Evolutionary conservation across 2,797 vertebrate genomes (phyloP).

Genomic region (Orientallactaga sibirica): DNA sequence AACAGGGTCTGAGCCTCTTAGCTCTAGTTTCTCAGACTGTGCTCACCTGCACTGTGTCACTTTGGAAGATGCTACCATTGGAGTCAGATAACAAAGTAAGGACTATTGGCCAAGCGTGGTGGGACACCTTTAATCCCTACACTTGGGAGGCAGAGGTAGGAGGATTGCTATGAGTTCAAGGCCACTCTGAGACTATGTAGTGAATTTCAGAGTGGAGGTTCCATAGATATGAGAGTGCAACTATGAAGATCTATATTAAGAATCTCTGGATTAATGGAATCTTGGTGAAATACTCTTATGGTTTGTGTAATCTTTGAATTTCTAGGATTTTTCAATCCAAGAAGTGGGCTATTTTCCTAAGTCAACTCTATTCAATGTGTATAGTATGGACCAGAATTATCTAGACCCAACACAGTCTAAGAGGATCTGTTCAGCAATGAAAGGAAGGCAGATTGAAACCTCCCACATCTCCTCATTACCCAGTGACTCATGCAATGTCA

Average conservation of each 20-base stretch:
- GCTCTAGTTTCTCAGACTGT: not conserved
- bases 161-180: no score
- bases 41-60: not conserved
- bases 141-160: no score
- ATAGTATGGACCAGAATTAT: not conserved
- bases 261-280: not conserved
- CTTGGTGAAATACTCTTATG: not conserved
- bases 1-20: not conserved
- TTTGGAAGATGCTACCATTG: constrained; percentile 17
- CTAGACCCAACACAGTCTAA: not conserved
- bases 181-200: no score
- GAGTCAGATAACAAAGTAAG: constrained; percentile 3
- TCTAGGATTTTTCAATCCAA: not conserved
- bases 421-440: not conserved
- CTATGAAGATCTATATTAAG: not conserved
- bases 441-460: not conserved
- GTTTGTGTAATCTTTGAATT: not conserved
- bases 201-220: not conserved
- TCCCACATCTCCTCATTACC: not conserved
- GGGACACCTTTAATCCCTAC: no score
- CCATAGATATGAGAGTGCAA: not conserved
- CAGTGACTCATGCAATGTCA: not conserved
- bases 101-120: no score
- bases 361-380: not conserved
- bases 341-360: not conserved